Conservation (phyloP, 2,888 invertebrate genomes). For the Desoria tigrina region DNA sequence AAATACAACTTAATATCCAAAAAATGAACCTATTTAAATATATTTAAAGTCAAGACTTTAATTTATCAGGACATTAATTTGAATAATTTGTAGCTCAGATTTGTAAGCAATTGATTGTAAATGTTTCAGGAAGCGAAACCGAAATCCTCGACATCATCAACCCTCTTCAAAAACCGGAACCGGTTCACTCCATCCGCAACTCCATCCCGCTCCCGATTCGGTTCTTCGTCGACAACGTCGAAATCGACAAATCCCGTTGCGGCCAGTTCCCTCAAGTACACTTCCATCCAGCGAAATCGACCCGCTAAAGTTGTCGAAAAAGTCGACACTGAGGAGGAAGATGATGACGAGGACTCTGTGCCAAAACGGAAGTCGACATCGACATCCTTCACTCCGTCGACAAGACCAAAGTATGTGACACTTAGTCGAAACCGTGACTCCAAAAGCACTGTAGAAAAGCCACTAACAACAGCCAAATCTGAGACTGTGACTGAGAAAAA, state of each 20-base stretch:
- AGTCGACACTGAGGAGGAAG: slow-evolving; percentile 30
- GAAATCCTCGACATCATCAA: slow-evolving; percentile 33
- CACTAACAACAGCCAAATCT: too few relatives aligned
- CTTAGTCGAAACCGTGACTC: slow-evolving; percentile 50
- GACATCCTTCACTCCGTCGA: slow-evolving; percentile 41
- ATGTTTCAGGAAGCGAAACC: slow-evolving; percentile 37
- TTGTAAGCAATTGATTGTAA: too few relatives aligned
- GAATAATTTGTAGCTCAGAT: too few relatives aligned
- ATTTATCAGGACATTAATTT: too few relatives aligned
- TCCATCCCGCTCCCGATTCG: slow-evolving; percentile 9
- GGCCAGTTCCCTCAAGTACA: slow-evolving; percentile 42
- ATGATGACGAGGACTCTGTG: slow-evolving; percentile 31
- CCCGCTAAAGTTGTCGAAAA: slow-evolving; percentile 23
- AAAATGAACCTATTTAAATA: too few relatives aligned
- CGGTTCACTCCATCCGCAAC: slow-evolving; percentile 43
- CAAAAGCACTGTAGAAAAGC: background rate
- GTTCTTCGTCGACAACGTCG: slow-evolving; percentile 14
- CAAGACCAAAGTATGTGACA: slow-evolving; percentile 55
- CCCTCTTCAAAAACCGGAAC: slow-evolving; percentile 29
- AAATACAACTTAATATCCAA: too few relatives aligned
- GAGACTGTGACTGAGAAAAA: slow-evolving; percentile 5
- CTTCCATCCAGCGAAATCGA: slow-evolving; percentile 47
- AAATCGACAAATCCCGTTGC: slow-evolving; percentile 12
- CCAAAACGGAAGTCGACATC: too few relatives aligned
- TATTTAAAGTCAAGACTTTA: too few relatives aligned